Base-by-base conservation (phyloP, 2,888 invertebrate species). In the Cheilosia urbana region DNA sequence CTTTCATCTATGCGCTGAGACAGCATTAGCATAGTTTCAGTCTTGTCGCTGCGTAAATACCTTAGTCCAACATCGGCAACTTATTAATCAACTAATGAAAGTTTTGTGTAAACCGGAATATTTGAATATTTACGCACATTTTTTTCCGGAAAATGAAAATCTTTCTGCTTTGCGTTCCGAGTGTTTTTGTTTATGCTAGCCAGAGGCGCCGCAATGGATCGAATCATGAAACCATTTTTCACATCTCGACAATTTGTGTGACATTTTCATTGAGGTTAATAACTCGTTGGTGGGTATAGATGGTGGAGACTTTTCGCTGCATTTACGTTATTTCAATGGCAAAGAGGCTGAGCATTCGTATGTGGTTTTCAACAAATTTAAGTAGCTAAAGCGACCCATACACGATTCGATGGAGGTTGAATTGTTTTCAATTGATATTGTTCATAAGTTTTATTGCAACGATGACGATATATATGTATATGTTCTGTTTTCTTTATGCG, bases 31-130 rank as follows among this genome's bases (percentile, higher is more conserved):
- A 57, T 75, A 75, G 55, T 49, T 71, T 71, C 60, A 49, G 49
- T 71, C 49, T 51, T 75, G 55, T 40, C 42, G 47, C 40, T 76
- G 42, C 51, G 58, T 65, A 76, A 76, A 76, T 81, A 76, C 76
- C 7, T 11, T 17, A 62, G 62, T 17, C 24, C 27, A 69, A 21
- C 71, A 71, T 81, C 76, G 71, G 30, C 76, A 45, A 76, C 77
- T 66, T 82, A 82, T 72, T 72, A 71, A 72, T 82, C 82, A 77
- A 72, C 77, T 66, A 72, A 82, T 77, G 82, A 82, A 82, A 72
- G 82, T 82, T 77, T 77, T 71, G 27, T 72, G 62, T 49, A 77
- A 82, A 77, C 76, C 65, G 65, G 81, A 82, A 30, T 30, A 30
- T 77, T 60, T 77, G 40, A 77, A 58, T 63, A 69, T 65, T 82